Conservation (phyloP, 2,888 invertebrate species). For the Elegia similella region DNA sequence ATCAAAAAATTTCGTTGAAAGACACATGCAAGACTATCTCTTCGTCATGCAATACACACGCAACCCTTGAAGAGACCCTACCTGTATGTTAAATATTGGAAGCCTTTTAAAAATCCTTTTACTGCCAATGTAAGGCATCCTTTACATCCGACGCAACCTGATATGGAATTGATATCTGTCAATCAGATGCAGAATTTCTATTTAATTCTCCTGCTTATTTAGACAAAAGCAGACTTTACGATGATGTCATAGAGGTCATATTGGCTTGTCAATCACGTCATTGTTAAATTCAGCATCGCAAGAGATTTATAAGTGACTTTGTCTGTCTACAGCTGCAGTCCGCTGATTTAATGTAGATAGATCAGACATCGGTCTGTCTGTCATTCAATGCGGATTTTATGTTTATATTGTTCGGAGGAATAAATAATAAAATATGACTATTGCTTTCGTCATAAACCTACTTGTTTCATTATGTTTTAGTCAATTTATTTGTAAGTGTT, state of each 20-base stretch:
- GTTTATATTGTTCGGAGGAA: background rate
- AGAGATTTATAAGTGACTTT: slow-evolving; percentile 15
- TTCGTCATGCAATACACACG: too few species aligned
- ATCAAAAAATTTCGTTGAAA: too few species aligned
- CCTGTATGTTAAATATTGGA: too few species aligned
- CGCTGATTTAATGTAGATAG: slow-evolving; percentile 26
- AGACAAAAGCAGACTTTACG: slow-evolving; percentile 8
- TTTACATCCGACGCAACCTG: slow-evolving; percentile 25
- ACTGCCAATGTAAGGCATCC: slow-evolving; percentile 15
- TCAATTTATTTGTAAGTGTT: too few species aligned
- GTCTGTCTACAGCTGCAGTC: slow-evolving; percentile 14
- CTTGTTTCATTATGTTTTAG: background rate
- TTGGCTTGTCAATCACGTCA: slow-evolving; percentile 4
- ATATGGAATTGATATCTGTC: slow-evolving; percentile 52
- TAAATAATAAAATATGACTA: background rate
- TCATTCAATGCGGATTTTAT: slow-evolving; percentile 1
- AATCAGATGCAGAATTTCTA: slow-evolving; percentile 33
- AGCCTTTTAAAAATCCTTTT: background rate
- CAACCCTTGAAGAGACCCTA: too few species aligned
- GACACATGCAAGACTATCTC: too few species aligned
- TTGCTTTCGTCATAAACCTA: background rate
- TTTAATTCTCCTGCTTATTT: slow-evolving; percentile 11
- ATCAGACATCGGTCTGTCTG: slow-evolving; percentile 14
- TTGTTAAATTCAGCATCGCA: slow-evolving; percentile 16
- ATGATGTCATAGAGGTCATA: background rate